phyloP scores from a whole-genome alignment of 2,888 invertebrate species.

The Acanthopleura granulata region DNA sequence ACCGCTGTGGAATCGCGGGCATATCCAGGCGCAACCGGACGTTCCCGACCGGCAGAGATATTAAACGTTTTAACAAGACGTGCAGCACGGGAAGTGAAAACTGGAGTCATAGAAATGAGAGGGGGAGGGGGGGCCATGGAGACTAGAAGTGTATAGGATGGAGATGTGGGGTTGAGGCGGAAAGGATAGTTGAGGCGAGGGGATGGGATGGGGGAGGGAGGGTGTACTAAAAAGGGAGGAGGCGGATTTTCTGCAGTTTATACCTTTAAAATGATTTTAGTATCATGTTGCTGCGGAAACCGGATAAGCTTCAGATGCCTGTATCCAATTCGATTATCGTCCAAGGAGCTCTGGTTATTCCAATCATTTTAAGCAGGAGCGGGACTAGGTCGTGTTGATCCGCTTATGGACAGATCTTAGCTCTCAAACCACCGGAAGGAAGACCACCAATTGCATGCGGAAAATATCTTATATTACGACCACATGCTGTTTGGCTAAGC shows the following conservation, averaged over 20 bases:
- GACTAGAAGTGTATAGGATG: no score
- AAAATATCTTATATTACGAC: no score
- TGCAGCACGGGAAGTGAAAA: not conserved
- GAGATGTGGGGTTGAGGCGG: no score
- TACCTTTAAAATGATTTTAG: conserved; percentile 4
- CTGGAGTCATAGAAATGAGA: no score
- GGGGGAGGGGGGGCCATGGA: no score
- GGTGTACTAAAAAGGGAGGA: no score
- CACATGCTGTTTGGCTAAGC: no score
- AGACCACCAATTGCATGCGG: no score
- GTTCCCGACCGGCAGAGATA: not conserved
- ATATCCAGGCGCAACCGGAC: not conserved
- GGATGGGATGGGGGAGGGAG: not conserved
- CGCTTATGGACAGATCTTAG: not conserved
- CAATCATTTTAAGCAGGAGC: not conserved
- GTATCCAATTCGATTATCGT: conserved; percentile 7
- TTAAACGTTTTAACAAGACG: not conserved
- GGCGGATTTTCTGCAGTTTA: not conserved
- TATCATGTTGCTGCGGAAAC: conserved; percentile 14
- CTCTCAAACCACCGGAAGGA: no score
- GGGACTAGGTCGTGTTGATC: not conserved
- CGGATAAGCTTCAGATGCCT: not conserved
- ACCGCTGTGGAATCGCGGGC: not conserved
- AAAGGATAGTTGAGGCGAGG: no score
- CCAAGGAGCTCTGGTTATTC: conserved; percentile 2